Base-by-base conservation (phyloP, 2,113 vertebrate species). In the Phocoena sinus region DNA sequence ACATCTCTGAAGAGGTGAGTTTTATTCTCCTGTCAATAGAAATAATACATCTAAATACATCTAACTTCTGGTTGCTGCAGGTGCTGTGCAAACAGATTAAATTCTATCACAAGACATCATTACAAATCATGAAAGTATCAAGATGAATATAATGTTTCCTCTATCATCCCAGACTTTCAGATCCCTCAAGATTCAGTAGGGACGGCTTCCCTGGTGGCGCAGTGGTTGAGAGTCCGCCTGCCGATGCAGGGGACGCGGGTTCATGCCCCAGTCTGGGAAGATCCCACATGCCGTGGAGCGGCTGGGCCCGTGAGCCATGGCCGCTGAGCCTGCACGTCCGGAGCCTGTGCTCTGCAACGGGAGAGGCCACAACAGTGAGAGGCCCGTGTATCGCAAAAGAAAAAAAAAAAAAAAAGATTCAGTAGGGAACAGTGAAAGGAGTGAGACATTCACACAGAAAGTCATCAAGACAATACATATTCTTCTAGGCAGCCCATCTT, bases 61-160 rank as follows among this genome's bases (percentile, higher is more conserved):
- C 36, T 60, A 70, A 63, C 50, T 76, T 74, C 56, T 62, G 56
- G 28, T n/a, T 47, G 38, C 41, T 62, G 21, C 13, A 89, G 28
- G 47, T 76, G 41, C 71, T 50, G 58, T 50, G 71, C 14, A 36
- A 36, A 71, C 98, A 99, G 99, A 98, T 98, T 97, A 98, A 98
- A 89, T 98, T 99, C 96, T 99, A 98, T 8, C 98, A 98, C 97
- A 98, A 99, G 99, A 97, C 98, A 98, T 94, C 99, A 99, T 98
- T 99, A 99, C 98, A 99, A 98, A 98, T 98, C 98, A 1, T 99
- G 99, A 98, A 99, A 98, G 97, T 99, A 99, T 98, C 98, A 99
- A 97, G 99, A 99, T 97, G 99, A 99, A 97, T 99, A 98, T 97
- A 98, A 99, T 93, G 98, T 98, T 97, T 96, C 98, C 82, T 97